Evolutionary conservation across 1,140 invertebrate species (phyloP).

Genomic region (Zophobas atratus): DNA sequence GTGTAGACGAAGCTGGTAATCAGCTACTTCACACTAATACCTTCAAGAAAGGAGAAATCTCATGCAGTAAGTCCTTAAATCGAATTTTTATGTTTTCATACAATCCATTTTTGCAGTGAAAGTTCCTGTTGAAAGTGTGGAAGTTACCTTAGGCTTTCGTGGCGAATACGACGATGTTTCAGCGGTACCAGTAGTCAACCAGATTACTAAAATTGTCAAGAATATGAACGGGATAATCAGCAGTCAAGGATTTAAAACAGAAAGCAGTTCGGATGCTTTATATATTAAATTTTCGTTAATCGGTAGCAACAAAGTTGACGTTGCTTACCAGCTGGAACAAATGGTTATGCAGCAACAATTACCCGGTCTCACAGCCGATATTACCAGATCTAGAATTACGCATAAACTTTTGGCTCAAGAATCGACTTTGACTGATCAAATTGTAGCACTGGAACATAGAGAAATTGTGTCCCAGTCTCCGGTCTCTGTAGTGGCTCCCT

Average conservation of each 20-base stretch:
- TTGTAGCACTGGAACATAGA: conserved; percentile 76
- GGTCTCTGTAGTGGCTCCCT: conserved; percentile 76
- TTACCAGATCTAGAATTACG: conserved; percentile 75
- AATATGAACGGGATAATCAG: conserved; percentile 72
- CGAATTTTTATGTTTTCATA: not conserved
- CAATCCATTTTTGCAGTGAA: conserved; percentile 68
- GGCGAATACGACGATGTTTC: conserved; percentile 71
- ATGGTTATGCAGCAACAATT: conserved; percentile 75
- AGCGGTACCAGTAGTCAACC: conserved; percentile 66
- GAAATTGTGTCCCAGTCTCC: conserved; percentile 79
- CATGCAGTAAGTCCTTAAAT: conserved; percentile 72
- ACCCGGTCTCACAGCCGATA: conserved; percentile 75
- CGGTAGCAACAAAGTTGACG: conserved; percentile 77
- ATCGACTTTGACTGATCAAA: conserved; percentile 65
- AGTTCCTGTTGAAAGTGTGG: conserved; percentile 75
- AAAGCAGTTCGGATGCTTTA: conserved; percentile 72
- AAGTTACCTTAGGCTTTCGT: conserved; percentile 75
- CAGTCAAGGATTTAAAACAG: conserved; percentile 72
- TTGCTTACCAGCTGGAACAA: conserved; percentile 77
- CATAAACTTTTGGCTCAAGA: conserved; percentile 71
- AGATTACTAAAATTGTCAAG: conserved; percentile 71
- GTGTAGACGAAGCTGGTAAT: conserved; percentile 89
- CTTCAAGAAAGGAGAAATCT: conserved; percentile 75
- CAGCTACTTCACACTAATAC: conserved; percentile 76
- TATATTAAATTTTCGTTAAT: conserved; percentile 75